Base-by-base conservation (phyloP, 2,797 vertebrate genomes). In the Kryptolebias ocellatus region DNA sequence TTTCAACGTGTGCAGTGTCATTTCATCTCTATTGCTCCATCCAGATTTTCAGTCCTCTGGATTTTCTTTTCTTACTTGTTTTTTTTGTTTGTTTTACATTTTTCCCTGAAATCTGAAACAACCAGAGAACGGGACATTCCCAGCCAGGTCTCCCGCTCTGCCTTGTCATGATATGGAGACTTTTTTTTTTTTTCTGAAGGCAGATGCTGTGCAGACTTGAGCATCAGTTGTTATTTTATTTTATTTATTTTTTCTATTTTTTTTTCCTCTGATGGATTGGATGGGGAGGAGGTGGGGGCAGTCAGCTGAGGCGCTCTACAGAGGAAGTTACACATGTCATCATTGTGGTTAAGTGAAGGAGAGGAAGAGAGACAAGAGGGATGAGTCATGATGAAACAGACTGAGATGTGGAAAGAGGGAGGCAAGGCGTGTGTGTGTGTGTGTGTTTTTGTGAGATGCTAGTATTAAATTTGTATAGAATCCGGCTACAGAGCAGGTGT, bases 321-420 rank as follows among this genome's bases (percentile, higher is more conserved):
- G 69, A 89, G 78, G 83, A 83, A 80, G 85, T 65, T 69, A 71
- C 72, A 86, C 85, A 68, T 88, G 88, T 91, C 83, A 90, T 86
- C 81, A 87, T 84, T 29, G 67, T 69, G 78, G 76, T 86, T 81
- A 89, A 83, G 86, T 81, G 86, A 85, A 83, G 75, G 69, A 70
- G 73, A 74, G 72, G 67, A 72, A 67, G 56, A 78, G 80, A 86
- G 85, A 80, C 85, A 47, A 69, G 78, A 72, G 4, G 75, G 70
- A 88, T 90, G 90, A 88, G 82, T 88, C 88, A 90, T 81, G 83
- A 83, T 75, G 79, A 74, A 77, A 80, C 72, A 79, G 79, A 84
- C 66, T 74, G 73, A 80, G 78, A 72, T 6, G 45, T 74, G 65
- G 80, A 74, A 28, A 72, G 46, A 67, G 62, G 60, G 60, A 17